Evolutionary conservation across 2,888 invertebrate species (phyloP), one percentile per base, ranked within the genome.

Genomic region (Micoletzkya japonica): DNA sequence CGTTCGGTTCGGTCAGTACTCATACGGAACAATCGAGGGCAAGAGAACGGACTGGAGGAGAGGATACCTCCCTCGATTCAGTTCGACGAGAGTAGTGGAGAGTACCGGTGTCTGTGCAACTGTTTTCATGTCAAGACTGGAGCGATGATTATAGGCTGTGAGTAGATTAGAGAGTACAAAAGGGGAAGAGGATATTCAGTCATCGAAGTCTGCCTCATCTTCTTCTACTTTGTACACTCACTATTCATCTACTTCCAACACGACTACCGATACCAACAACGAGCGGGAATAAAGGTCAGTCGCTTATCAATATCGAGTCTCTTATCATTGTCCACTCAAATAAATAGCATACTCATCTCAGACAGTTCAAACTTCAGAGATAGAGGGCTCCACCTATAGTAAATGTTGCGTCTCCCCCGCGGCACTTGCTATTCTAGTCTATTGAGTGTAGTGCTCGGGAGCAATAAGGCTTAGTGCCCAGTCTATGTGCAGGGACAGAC

Each of bases 91-190:
- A 70, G 70, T 37, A 52, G 79, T 14, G 82, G 82, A 30, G 78
- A 79, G 58, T 84, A 84, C 72, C 76, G 83, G 59, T 84, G 85
- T 72, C 74, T 85, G 17, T 84, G 84, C 73, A 81, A 82, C 58
- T 84, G 82, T 72, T 85, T 85, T 67, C 85, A 84, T 67, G 81
- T 84, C 7, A 85, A 85, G 71, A 83, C 83, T 44, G 85, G 84
- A 20, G 78, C 81, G 17, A 75, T 77, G 70, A 72, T 79, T 26
- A 80, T 85, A 34, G 82, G 78, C 54, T 72, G 76, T 81, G 32
- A 69, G 69, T 26, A 17, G n/a, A n/a, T 17, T n/a, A 28, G 26
- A 7, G 26, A 2, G 1, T 52, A 28, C 0, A 17, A 52, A 26
- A 24, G 7, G 52, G 10, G 1, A 1, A 14, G 0, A 7, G 14